Evolutionary conservation across 2,888 invertebrate species (phyloP).

Genomic region (Phrixothrix hirtus): DNA sequence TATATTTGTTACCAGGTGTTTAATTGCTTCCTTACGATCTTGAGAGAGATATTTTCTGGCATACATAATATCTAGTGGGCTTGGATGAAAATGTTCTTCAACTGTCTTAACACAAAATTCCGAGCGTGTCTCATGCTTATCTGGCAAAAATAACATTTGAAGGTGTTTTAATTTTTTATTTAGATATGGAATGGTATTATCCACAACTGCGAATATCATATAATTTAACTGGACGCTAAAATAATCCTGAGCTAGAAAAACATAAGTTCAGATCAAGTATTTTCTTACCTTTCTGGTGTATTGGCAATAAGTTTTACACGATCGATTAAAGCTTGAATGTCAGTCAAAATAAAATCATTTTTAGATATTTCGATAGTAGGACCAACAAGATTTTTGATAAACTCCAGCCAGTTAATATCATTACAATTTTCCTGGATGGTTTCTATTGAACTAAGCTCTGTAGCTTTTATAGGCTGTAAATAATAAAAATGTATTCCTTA

Average conservation of each 20-base stretch:
- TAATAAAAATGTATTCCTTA: too few species aligned
- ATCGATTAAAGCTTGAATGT: neutral
- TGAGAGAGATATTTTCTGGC: conserved; percentile 23
- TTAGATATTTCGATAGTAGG: neutral
- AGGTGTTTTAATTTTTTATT: neutral
- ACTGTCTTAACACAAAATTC: neutral
- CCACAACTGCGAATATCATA: neutral
- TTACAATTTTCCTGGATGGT: neutral
- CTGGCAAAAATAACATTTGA: neutral
- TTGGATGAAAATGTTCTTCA: neutral
- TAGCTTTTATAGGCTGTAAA: neutral
- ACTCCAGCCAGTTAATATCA: neutral
- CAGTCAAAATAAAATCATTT: neutral
- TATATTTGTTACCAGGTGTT: conserved; percentile 32
- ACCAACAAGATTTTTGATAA: neutral
- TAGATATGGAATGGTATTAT: neutral
- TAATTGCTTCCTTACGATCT: conserved; percentile 19
- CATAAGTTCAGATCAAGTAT: neutral
- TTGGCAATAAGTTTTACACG: neutral
- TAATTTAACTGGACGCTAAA: neutral
- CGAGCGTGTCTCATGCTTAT: neutral
- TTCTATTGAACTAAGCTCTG: neutral
- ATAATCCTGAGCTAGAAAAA: neutral
- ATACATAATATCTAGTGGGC: conserved; percentile 10
- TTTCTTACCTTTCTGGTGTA: neutral